Base-by-base conservation (phyloP, 2,113 vertebrate genomes). In the Archilochus colubris region DNA sequence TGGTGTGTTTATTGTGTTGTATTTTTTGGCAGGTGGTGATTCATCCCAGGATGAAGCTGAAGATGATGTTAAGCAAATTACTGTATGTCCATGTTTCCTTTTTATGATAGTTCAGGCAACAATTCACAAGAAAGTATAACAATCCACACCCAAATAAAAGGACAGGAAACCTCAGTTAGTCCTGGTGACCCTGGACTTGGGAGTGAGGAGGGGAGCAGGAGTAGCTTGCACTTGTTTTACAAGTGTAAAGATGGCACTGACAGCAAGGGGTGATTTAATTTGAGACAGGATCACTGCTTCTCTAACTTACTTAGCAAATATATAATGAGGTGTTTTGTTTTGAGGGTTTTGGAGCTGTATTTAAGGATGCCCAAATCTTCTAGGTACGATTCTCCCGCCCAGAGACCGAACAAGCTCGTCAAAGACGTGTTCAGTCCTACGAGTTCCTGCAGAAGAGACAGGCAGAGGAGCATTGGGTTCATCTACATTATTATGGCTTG, bases 381-480 rank as follows among this genome's bases (percentile, higher is more conserved):
- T 74, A 99, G 99, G 99, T 99, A 67, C 98, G 99, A 68, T 99
- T 99, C 92, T 98, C 99, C 12, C 98, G 99, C 31, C 99, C 99
- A 0, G 99, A 99, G 96, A 98, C 98, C 0, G 99, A 99, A 74
- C 99, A 99, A 95, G 99, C 99, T 62, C 98, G 99, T 5, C 99
- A 99, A 94, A 98, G 99, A 10, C 98, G 99, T 2, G 98, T 98
- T 77, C 99, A 99, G 95, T 99, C 99, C 4, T 99, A 99, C 0
- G 99, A 99, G 95, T 99, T 99, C 96, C 97, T 99, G 89, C 99
- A 99, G 97, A 99, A 99, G 98, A 99, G 99, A 96, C 99, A 99
- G 23, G 99, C 99, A 0, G 99, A 99, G 68, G 99, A 99, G 68
- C 99, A 99, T 18, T 99, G 99, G 99, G 97, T 98, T 59, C 98